Conservation (phyloP, 2,797 vertebrate species). For the Fistularia commersonii region DNA sequence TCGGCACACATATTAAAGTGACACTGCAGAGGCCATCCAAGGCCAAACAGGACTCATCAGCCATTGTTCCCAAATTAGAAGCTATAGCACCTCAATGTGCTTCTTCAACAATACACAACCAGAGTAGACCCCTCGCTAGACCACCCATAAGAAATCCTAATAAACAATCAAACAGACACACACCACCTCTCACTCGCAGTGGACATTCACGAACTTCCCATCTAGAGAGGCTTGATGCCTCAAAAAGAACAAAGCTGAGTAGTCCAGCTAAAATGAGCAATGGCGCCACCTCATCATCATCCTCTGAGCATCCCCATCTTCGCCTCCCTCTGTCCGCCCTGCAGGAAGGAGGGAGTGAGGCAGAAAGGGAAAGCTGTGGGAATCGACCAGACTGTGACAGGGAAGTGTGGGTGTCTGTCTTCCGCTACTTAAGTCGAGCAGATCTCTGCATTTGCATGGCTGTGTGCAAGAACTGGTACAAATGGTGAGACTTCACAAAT, state of each 20-base stretch:
- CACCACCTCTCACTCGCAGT: slow-evolving; percentile 47
- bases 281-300: slow-evolving; percentile 56
- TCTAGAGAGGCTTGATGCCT: slow-evolving; percentile 39
- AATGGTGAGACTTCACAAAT: slow-evolving; percentile 84
- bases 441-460: slow-evolving; percentile 98
- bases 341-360: slow-evolving; percentile 81
- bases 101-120: slow-evolving; percentile 49
- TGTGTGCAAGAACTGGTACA: slow-evolving; percentile 99
- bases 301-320: slow-evolving; percentile 54
- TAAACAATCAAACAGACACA: slow-evolving; percentile 44
- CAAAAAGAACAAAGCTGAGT: slow-evolving; percentile 48
- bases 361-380: slow-evolving; percentile 71
- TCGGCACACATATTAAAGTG: slow-evolving; percentile 85
- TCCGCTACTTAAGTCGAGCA: slow-evolving; percentile 91
- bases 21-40: slow-evolving; percentile 88
- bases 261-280: slow-evolving; percentile 66
- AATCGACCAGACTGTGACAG: slow-evolving; percentile 86
- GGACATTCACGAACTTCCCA: slow-evolving; percentile 31
- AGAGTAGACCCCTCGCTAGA: slow-evolving; percentile 75
- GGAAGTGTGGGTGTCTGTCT: slow-evolving; percentile 97
- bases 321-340: slow-evolving; percentile 66
- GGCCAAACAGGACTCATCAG: slow-evolving; percentile 76
- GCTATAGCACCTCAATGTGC: slow-evolving; percentile 78
- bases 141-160: slow-evolving; percentile 72
- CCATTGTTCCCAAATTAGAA: slow-evolving; percentile 96